Percentiles rank a stretch among this genome's conserved stretches.
These are phyloP conservation scores for Lepidostoma basale DNA, from an alignment of 1,140 invertebrate genomes.

Conservation along the genomic window DNA sequence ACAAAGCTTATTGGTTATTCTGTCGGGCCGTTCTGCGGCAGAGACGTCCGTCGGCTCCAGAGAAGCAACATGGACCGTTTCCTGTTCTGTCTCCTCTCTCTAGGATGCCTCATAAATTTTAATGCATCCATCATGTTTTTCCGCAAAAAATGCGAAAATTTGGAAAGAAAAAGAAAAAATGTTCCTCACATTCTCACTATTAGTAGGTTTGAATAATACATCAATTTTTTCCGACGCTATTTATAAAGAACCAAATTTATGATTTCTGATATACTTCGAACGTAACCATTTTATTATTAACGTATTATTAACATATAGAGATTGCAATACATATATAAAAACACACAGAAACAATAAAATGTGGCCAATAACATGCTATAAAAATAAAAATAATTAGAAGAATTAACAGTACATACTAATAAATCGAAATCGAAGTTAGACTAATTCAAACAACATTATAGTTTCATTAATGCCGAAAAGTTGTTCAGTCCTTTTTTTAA, in stretches of 20 bases:
- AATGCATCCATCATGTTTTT: slow-evolving; percentile 35
- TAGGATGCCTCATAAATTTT: slow-evolving; percentile 42
- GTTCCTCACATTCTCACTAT: background rate
- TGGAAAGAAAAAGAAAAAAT: background rate
- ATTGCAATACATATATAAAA: background rate
- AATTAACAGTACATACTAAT: no score
- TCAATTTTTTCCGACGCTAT: background rate
- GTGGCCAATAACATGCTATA: no score
- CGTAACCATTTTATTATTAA: no score
- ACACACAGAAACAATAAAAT: background rate
- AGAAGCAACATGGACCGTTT: slow-evolving; percentile 25
- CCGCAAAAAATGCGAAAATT: background rate
- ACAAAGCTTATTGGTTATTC: slow-evolving; percentile 32
- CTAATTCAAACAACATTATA: no score
- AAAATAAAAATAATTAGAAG: no score
- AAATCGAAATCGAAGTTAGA: no score
- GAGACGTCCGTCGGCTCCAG: slow-evolving; percentile 14
- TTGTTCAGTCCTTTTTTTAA: no score
- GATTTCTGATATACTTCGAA: background rate
- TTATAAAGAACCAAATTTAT: background rate
- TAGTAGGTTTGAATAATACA: slow-evolving; percentile 7
- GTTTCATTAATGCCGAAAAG: no score
- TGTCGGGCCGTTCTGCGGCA: slow-evolving; percentile 1
- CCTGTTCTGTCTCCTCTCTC: slow-evolving; percentile 34
- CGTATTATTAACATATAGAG: no score